phyloP scores from a whole-genome alignment of 2,888 invertebrate species.

The Tipula lateralis region DNA sequence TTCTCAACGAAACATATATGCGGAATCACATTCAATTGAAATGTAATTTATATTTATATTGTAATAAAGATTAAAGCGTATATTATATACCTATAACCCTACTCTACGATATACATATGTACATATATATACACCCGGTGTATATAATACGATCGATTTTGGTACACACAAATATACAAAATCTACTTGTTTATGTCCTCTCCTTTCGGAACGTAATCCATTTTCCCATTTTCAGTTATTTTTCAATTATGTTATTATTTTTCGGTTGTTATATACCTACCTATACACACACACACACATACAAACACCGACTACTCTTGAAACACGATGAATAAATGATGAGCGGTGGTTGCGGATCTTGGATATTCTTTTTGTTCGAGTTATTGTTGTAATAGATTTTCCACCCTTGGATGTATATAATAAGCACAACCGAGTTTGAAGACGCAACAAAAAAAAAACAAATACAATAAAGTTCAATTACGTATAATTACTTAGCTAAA shows the following conservation, averaged over 20 bases:
- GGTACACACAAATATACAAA: not conserved
- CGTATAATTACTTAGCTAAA: conserved; percentile 11
- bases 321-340: not conserved
- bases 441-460: too few species aligned
- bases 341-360: not conserved
- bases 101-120: not conserved
- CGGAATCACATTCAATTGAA: conserved; percentile 24
- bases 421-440: not conserved
- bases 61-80: conserved; percentile 9
- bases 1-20: not conserved
- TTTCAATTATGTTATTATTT: conserved; percentile 19
- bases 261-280: not conserved
- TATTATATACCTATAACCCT: too few species aligned
- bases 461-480: conserved; percentile 24
- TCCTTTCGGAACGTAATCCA: not conserved
- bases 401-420: not conserved
- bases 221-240: not conserved
- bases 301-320: not conserved
- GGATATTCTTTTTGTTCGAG: not conserved
- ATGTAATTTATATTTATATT: conserved; percentile 24
- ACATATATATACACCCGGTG: not conserved
- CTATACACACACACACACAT: too few species aligned
- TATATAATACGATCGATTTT: not conserved
- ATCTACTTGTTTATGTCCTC: conserved; percentile 14
- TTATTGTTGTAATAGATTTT: not conserved